Evolutionary conservation across 2,113 vertebrate genomes (phyloP).

Genomic region (Fregata magnificens): DNA sequence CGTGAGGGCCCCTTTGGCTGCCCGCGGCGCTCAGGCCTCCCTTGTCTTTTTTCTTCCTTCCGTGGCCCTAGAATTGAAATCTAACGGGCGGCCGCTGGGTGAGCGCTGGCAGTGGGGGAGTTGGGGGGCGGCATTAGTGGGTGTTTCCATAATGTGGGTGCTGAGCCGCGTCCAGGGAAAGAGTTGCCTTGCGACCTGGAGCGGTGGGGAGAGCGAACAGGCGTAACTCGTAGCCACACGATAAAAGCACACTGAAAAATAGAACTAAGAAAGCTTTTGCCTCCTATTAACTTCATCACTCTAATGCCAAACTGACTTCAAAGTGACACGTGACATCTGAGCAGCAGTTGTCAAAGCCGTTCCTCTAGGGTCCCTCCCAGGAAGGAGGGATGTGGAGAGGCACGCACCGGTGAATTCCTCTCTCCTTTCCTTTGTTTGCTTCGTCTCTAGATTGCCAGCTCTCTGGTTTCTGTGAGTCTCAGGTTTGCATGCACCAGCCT

Average conservation of each 20-base stretch:
- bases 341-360: fast-evolving
- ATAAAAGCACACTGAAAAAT: background rate
- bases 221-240: fast-evolving
- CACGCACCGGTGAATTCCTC: fast-evolving
- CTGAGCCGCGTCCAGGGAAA: background rate
- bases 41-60: fast-evolving
- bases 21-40: fast-evolving
- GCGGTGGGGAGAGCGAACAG: background rate
- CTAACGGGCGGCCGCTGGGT: fast-evolving
- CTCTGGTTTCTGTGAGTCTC: background rate
- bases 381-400: fast-evolving
- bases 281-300: background rate
- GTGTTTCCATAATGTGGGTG: no score
- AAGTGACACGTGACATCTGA: background rate
- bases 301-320: background rate
- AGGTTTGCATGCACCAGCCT: background rate
- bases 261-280: background rate
- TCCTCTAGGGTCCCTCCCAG: background rate
- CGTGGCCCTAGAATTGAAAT: background rate
- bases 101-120: background rate
- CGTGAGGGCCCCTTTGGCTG: fast-evolving
- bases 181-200: background rate
- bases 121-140: fast-evolving
- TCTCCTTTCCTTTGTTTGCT: background rate
- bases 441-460: background rate